Evolutionary conservation across 1,140 invertebrate genomes (phyloP), one percentile per base, ranked within the genome.

Genomic region (Medauroidea extradentata): DNA sequence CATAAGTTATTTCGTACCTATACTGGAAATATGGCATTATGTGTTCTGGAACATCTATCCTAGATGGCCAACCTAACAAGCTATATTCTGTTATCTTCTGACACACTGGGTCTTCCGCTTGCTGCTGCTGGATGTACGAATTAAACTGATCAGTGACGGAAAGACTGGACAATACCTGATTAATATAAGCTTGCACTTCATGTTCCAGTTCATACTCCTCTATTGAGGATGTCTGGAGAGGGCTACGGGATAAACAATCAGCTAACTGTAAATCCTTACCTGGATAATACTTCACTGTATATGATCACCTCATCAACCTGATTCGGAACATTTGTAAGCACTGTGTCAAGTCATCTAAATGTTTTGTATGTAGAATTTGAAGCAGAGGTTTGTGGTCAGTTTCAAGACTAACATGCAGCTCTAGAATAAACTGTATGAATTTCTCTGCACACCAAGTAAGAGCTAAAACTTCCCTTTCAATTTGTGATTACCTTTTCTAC

Each of bases 281-380:
- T n/a, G n/a, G n/a, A n/a, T n/a, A n/a, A 34, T 34, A 34, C 29
- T 34, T 4, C 11, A 34, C 5, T 7, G 29, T 34, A 11, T 34
- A 34, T 4, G 29, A 34, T 4, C 11, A 34, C 29, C 29, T 34
- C 11, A 34, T 34, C 29, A 34, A 11, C 29, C 69, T 44, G 5
- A 75, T 53, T 8, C 72, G 62, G 46, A 76, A 70, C 42, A 69
- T 44, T 62, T 78, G 73, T 8, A 78, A 57, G n/a, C 74, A 42
- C n/a, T 67, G 65, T 8, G 70, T 67, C 25, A 74, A 59, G 5
- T 68, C 66, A 27, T 71, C 68, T 25, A 73, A 49, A 21, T 11
- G 46, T 41, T 67, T 72, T 29, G 21, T 60, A 18, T 59, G 48
- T 9, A 72, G 43, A 42, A 72, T 64, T 19, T 25, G 60, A 34